Percentiles rank a stretch among this genome's conserved stretches.
phyloP scores from a whole-genome alignment of 2,888 invertebrate species.

The Lissocephala sabroskyi region DNA sequence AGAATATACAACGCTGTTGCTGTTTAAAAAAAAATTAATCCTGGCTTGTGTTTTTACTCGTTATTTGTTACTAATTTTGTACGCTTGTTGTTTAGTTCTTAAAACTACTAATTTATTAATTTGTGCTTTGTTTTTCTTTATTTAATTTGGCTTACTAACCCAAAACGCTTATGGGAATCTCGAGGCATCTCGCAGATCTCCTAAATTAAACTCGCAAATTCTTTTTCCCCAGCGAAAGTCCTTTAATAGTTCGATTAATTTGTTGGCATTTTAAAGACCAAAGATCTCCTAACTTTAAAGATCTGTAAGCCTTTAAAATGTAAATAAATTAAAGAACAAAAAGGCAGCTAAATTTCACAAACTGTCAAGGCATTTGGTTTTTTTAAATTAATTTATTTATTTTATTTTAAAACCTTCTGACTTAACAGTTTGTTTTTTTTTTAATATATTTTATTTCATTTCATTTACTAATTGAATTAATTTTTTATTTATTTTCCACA shows the following conservation, averaged over 20 bases:
- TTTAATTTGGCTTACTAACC: neutral
- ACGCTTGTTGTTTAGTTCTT: conserved; percentile 4
- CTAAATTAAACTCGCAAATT: no score
- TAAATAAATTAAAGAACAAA: neutral
- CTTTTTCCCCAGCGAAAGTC: no score
- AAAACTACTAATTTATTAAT: no score
- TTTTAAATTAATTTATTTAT: conserved; percentile 29
- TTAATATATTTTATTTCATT: conserved; percentile 1
- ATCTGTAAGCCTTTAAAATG: neutral
- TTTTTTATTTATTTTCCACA: conserved; percentile 8
- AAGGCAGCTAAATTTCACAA: neutral
- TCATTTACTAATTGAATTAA: neutral
- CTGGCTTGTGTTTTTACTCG: conserved; percentile 53
- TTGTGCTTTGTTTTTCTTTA: neutral
- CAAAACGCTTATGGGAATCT: neutral
- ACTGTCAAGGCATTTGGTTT: neutral
- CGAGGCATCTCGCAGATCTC: no score
- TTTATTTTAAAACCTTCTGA: conserved; percentile 13
- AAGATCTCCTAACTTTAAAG: no score
- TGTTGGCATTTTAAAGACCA: no score
- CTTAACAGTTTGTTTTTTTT: neutral
- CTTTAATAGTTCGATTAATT: no score
- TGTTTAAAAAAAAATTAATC: conserved; percentile 45
- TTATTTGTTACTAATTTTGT: conserved; percentile 37
- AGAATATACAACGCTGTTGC: conserved; percentile 55